These are phyloP conservation scores for Gallinago solitaria DNA, from an alignment of 2,797 vertebrate genomes.

Conservation along the genomic window DNA sequence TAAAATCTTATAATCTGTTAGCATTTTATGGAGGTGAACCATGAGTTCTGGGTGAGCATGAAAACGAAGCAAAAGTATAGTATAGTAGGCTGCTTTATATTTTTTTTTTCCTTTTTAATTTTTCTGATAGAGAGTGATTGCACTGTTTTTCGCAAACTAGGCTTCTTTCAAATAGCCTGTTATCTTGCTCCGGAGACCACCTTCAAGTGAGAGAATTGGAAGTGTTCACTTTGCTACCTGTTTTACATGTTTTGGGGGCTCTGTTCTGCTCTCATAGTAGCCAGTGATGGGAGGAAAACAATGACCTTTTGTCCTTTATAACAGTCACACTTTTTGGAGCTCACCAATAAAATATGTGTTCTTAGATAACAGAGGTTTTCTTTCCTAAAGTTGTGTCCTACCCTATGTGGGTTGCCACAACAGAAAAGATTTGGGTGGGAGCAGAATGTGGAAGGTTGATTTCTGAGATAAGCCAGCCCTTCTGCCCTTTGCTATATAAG, in stretches of 20 bases:
- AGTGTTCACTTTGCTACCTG: neutral
- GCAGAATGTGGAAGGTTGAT: neutral
- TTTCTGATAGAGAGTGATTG: neutral
- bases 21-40: neutral
- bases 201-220: neutral
- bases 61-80: neutral
- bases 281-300: neutral
- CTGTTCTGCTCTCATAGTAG: neutral
- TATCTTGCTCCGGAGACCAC: neutral
- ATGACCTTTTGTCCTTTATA: neutral
- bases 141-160: neutral
- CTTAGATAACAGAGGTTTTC: neutral
- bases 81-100: neutral
- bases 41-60: neutral
- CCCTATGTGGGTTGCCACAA: neutral
- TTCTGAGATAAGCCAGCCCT: neutral
- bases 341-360: neutral
- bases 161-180: neutral
- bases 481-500: neutral
- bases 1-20: neutral
- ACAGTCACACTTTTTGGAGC: neutral
- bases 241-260: neutral
- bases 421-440: neutral
- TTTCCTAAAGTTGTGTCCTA: neutral
- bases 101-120: neutral